Evolutionary conservation across 1,140 invertebrate genomes (phyloP), one percentile per base, ranked within the genome.

Genomic region (Cotesia typhae): DNA sequence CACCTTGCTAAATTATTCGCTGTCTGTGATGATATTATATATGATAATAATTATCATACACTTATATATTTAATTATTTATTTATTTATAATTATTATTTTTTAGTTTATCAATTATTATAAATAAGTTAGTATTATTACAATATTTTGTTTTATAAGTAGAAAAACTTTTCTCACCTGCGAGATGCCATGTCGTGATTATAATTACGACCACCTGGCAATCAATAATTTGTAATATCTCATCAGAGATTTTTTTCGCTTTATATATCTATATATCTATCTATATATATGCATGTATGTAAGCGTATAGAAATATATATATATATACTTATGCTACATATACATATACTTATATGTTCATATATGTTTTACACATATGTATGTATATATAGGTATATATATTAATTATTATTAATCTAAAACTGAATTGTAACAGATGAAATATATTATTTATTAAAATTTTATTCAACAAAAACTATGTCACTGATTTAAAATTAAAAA

Each of bases 101-200:
- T 12, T 65, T 65, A 14, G 35, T 65, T 35, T 9, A 38, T 38
- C n/a, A 61, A 28, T 61, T 36, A 0, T 61, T 61, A 61, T 61
- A 36, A 37, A 36, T 47, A 47, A 47, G 6, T 47, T 47, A 47
- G 41, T 66, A 9, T 67, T 61, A 61, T 72, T 72, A 61, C 67
- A 41, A 75, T 70, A 78, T 77, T 76, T 75, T 72, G 64, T 76
- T 74, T 73, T 77, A 64, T 74, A 74, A 74, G 59, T 70, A 67
- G 28, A 78, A 74, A 81, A 79, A 78, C 76, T 71, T 79, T 79
- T 67, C 84, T 86, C 78, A 87, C 85, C 85, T 87, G 80, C 85
- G 84, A 75, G 85, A 87, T 86, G 84, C 84, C 84, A 87, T 87
- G 77, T 82, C 79, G 82, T 77, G 75, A 77, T 80, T 77, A 74